Evolutionary conservation across 2,113 vertebrate genomes (phyloP).

Genomic region (Chloropsis cyanopogon): DNA sequence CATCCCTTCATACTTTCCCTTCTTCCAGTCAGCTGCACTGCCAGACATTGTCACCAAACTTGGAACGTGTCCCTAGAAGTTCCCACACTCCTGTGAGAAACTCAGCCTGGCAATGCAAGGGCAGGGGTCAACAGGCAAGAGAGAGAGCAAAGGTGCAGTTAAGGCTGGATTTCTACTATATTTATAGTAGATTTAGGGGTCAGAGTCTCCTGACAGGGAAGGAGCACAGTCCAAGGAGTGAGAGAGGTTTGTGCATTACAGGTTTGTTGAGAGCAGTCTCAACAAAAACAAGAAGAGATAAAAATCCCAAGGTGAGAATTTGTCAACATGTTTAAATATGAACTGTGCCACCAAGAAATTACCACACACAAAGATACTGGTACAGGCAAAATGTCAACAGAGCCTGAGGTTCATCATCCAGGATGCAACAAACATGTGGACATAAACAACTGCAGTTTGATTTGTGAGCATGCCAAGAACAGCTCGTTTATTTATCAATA

Average conservation of each 20-base stretch:
- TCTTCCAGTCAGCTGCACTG: not conserved
- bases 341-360: not conserved
- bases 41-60: not conserved
- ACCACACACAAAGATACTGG: not conserved
- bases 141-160: not conserved
- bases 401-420: not conserved
- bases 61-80: not conserved
- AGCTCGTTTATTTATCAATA: not conserved
- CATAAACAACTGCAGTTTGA: not conserved
- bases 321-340: not conserved
- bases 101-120: not conserved
- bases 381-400: not conserved
- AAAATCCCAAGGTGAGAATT: not conserved
- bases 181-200: not conserved
- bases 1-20: not conserved
- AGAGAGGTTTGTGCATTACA: not conserved
- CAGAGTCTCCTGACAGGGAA: not conserved
- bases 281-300: not conserved
- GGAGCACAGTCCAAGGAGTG: not conserved
- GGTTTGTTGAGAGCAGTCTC: not conserved
- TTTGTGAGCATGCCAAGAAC: not conserved
- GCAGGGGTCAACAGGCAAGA: not conserved
- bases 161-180: not conserved
- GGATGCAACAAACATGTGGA: not conserved
- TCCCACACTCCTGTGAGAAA: not conserved